Conservation (phyloP, 2,888 invertebrate species). For the Eupithecia subfuscata region DNA sequence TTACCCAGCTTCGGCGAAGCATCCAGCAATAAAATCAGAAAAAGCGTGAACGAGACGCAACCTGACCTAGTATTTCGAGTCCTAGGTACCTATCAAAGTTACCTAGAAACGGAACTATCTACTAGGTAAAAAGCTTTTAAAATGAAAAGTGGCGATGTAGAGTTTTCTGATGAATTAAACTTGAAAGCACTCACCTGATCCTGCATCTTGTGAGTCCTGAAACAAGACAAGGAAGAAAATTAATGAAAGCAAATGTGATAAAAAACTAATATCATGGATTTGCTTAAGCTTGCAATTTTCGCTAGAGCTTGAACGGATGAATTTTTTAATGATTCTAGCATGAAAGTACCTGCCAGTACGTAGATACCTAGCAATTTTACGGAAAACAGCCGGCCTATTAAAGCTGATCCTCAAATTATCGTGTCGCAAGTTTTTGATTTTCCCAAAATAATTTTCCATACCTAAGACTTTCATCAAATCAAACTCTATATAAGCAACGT, state of each 20-base stretch:
- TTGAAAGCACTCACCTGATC: constrained; percentile 63
- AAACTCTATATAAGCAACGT: neutral
- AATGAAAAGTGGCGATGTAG: constrained; percentile 7
- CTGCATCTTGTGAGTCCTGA: constrained; percentile 74
- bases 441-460: neutral
- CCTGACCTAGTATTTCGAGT: constrained; percentile 21
- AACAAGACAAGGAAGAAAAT: constrained; percentile 61
- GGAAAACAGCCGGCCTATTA: neutral
- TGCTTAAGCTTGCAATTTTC: constrained; percentile 43
- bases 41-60: constrained; percentile 15
- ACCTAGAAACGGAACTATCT: neutral
- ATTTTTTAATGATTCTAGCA: constrained; percentile 9
- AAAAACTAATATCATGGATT: constrained; percentile 23
- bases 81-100: neutral
- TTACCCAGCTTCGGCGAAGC: constrained; percentile 12
- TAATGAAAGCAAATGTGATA: constrained; percentile 37
- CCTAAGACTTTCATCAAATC: neutral
- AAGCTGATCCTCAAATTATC: neutral
- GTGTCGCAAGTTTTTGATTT: neutral
- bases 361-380: neutral
- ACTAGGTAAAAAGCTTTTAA: constrained; percentile 13
- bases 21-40: constrained; percentile 16
- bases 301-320: constrained; percentile 13
- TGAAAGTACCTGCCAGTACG: neutral
- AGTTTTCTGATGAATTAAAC: constrained; percentile 3